Evolutionary conservation across 2,888 invertebrate species (phyloP), one percentile per base, ranked within the genome.

Genomic region (Mantis religiosa): DNA sequence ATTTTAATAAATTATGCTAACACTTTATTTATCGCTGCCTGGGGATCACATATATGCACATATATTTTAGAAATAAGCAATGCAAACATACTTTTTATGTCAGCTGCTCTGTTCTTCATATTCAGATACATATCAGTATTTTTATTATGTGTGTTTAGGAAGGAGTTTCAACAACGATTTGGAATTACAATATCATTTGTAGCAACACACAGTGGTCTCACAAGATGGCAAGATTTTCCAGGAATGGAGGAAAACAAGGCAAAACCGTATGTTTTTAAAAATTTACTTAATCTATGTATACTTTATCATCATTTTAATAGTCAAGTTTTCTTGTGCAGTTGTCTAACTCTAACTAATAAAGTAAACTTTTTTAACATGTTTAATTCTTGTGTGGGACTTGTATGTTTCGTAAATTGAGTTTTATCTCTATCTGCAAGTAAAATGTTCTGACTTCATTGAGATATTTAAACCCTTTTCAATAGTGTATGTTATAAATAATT

Each of bases 171-270:
- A 91, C 96, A 97, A 93, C 95, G 97, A 88, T 97, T 97, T 92
- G 97, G 98, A 87, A 96, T 97, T 92, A 97, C 96, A 85, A 95
- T 97, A 85, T 97, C 97, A 2, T 98, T 98, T 93, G 94, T 98
- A 92, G 97, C 98, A 84, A 98, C 98, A 0, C 97, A 98, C 92
- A 98, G 97, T 92, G 98, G 98, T 0, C 94, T 98, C 4, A 97
- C 98, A 0, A 94, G 98, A 90, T 98, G 98, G 98, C 96, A 97
- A 92, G 97, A 97, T 88, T 95, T 96, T 91, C 94, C 95, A 34
- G 93, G 89, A 91, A 94, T 94, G 83, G 94, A 94, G 2, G 93
- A 94, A 28, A 91, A 89, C 30, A 91, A 90, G 87, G 91, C 90
- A 30, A 91, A 91, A 91, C 91, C 91, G 92, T 92, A 91, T 90